Conservation (phyloP, 2,113 vertebrate genomes). For the Falco punctatus region DNA sequence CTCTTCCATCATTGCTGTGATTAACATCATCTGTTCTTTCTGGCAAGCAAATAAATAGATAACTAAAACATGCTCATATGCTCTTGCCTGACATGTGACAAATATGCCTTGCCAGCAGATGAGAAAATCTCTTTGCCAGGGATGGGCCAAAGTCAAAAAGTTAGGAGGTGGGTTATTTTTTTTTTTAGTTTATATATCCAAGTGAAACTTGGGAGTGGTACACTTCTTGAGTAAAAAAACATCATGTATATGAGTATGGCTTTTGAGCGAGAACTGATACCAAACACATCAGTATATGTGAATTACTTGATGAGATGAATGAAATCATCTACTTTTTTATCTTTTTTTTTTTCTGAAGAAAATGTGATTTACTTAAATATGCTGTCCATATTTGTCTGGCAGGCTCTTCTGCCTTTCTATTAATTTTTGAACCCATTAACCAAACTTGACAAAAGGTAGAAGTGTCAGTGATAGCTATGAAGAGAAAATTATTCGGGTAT, state of each 20-base stretch:
- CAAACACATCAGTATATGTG: neutral
- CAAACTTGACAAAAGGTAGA: neutral
- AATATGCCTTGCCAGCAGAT: neutral
- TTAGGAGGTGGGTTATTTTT: neutral
- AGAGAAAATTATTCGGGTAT: neutral
- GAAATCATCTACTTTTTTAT: neutral
- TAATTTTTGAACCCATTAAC: neutral
- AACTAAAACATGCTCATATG: constrained; percentile 31
- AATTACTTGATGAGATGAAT: neutral
- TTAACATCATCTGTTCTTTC: constrained; percentile 57
- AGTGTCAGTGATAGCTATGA: neutral
- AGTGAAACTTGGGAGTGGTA: neutral
- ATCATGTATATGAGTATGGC: neutral
- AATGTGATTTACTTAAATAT: neutral
- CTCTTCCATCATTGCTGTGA: constrained; percentile 35
- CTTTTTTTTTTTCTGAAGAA: neutral
- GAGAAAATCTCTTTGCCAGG: neutral
- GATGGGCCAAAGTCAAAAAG: neutral
- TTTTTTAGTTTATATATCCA: neutral
- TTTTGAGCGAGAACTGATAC: neutral
- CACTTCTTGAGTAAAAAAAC: neutral
- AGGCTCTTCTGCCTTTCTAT: neutral
- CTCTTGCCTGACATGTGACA: constrained; percentile 16
- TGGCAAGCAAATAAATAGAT: constrained; percentile 52
- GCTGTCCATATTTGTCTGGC: neutral